Evolutionary conservation across 2,113 vertebrate genomes (phyloP).

Genomic region (Abramis brama): DNA sequence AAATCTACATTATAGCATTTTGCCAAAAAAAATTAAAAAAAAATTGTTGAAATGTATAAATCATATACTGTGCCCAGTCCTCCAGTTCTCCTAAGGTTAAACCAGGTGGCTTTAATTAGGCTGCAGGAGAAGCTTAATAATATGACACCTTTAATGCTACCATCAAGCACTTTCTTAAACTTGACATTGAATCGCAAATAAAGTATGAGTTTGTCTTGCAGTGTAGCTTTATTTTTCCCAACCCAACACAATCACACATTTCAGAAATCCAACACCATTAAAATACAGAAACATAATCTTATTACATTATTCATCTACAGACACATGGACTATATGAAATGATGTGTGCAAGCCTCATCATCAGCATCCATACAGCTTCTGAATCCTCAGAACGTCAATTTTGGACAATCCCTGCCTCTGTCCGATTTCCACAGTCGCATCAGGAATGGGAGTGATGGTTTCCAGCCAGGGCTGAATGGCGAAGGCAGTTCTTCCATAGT

Average conservation of each 20-base stretch:
- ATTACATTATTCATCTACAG: not conserved
- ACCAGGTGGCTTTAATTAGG: no score
- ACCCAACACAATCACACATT: not conserved
- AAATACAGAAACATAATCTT: not conserved
- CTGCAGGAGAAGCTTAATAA: not conserved
- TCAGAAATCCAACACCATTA: not conserved
- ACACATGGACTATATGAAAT: not conserved
- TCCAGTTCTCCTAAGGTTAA: no score
- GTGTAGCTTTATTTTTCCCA: not conserved
- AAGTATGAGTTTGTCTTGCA: not conserved
- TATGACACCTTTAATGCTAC: not conserved
- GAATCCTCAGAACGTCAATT: constrained; percentile 56
- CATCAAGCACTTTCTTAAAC: not conserved
- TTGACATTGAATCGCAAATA: not conserved
- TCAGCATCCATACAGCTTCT: constrained; percentile 51
- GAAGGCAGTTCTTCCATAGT: constrained; percentile 59
- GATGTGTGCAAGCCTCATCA: not conserved
- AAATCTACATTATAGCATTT: no score
- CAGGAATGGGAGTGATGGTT: constrained; percentile 58
- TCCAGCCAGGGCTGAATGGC: constrained; percentile 23
- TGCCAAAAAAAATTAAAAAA: no score
- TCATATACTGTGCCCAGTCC: no score
- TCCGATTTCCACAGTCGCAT: constrained; percentile 40
- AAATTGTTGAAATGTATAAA: no score
- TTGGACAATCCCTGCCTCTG: constrained; percentile 48